These are phyloP conservation scores for Virgularia gustaviana DNA, from an alignment of 92 coral and sea anemone species.

Conservation along the genomic window DNA sequence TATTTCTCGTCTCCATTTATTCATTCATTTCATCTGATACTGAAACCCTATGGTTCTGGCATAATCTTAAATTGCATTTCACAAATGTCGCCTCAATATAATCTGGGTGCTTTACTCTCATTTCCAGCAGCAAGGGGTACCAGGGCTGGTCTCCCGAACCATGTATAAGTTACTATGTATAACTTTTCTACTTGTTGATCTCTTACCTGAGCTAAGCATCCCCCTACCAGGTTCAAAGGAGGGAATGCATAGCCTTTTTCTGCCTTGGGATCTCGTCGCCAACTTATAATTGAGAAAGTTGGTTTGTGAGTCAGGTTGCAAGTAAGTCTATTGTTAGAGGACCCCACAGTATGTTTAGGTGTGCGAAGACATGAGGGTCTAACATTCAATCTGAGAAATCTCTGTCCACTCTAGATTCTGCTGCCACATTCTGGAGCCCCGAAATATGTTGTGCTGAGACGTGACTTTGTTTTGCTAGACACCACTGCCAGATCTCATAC, in stretches of 20 bases:
- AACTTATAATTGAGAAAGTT: conserved; percentile 45
- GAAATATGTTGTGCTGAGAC: conserved; percentile 30
- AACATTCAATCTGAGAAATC: conserved; percentile 43
- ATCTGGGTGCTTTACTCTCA: conserved; percentile 25
- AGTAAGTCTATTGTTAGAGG: conserved; percentile 33
- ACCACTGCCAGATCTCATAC: conserved; percentile 56
- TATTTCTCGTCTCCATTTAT: neutral
- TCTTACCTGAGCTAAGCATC: conserved; percentile 48
- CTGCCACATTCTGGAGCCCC: conserved; percentile 7
- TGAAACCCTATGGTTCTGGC: conserved; percentile 4
- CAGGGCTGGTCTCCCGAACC: too few species aligned
- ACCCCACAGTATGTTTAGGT: conserved; percentile 9
- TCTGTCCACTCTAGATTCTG: neutral
- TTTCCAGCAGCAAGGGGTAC: conserved; percentile 32
- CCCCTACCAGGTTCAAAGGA: conserved; percentile 55
- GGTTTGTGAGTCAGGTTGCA: conserved; percentile 44
- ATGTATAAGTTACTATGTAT: conserved; percentile 45
- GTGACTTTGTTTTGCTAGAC: too few species aligned
- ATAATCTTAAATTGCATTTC: too few species aligned
- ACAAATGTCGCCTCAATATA: too few species aligned
- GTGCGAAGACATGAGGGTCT: conserved; percentile 11
- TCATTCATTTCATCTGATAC: conserved; percentile 2
- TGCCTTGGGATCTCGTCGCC: conserved; percentile 53
- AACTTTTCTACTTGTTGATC: conserved; percentile 38
- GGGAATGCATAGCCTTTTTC: conserved; percentile 49